Evolutionary conservation across 2,113 vertebrate species (phyloP).

Genomic region (Engystomops pustulosus): DNA sequence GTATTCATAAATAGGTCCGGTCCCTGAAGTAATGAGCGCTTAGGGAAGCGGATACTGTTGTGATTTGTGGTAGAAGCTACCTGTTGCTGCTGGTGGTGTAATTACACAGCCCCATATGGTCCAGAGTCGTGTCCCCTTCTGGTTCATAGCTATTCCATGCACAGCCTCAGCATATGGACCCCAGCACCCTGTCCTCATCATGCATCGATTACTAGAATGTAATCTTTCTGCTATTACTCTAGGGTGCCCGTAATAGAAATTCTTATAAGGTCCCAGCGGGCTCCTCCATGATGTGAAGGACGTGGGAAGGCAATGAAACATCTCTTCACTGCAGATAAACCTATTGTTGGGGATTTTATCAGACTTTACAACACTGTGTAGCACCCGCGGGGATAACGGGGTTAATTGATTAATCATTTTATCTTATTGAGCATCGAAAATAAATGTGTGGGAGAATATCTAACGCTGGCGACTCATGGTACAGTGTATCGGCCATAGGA

Average conservation of each 20-base stretch:
- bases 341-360: conserved; percentile 31
- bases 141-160: no score
- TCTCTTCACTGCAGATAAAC: conserved; percentile 71
- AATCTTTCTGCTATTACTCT: conserved; percentile 70
- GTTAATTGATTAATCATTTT: conserved; percentile 40
- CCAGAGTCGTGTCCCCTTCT: background rate
- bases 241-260: conserved; percentile 71
- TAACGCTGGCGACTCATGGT: background rate
- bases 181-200: conserved; percentile 48
- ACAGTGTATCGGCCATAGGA: background rate
- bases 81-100: conserved; percentile 34
- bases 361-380: conserved; percentile 16
- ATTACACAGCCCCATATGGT: conserved; percentile 53
- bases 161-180: conserved; percentile 61
- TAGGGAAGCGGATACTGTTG: conserved; percentile 1
- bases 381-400: background rate
- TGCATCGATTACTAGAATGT: conserved; percentile 71
- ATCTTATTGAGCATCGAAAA: background rate
- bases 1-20: background rate
- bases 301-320: conserved; percentile 72
- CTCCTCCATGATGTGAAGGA: conserved; percentile 69
- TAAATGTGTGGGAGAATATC: conserved; percentile 10
- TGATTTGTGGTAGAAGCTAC: conserved; percentile 50
- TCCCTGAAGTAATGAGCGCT: conserved; percentile 8
- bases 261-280: conserved; percentile 62